Evolutionary conservation across 2,888 invertebrate genomes (phyloP), one percentile per base, ranked within the genome.

Genomic region (Selenia dentaria): DNA sequence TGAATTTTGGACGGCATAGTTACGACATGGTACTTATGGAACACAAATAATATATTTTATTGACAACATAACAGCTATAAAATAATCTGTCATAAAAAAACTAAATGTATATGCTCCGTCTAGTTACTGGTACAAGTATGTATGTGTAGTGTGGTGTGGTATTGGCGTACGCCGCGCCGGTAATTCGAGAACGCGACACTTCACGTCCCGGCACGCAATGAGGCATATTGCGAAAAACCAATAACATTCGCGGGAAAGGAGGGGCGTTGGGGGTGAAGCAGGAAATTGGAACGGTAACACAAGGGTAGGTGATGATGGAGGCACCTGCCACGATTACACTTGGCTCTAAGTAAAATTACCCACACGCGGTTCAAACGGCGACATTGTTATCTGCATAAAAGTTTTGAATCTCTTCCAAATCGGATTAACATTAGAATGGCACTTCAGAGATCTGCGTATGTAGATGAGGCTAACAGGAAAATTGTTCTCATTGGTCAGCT

Each of bases 201-300:
- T 50, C 37, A 48, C 62, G 62, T 75, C 63, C 68, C 70, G 71
- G 69, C 66, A 71, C 67, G 76, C 74, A 73, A 74, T 74, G 75
- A 76, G 73, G 77, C 77, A 83, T 81, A 84, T 83, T 79, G 77
- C 74, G 74, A 70, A 80, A 84, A 85, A 80, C 79, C 74, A 83
- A 85, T 82, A 83, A 84, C 67, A 61, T 53, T 57, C 52, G 60
- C 53, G 33, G 42, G 48, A 36, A 39, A 34, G 43, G 35, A 59
- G 51, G 62, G 60, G 31, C 3, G 41, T 51, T 36, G 54, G 43
- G 55, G 66, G 69, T 65, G 60, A 69, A 58, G 56, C 67, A 71
- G 80, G 80, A 83, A 83, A 83, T 85, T 82, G 82, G 77, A 77
- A 75, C 67, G 76, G 73, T 75, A 79, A 79, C 80, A 82, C 75